Base-by-base conservation (phyloP, 2,888 invertebrate genomes). In the Rhingia campestris region DNA sequence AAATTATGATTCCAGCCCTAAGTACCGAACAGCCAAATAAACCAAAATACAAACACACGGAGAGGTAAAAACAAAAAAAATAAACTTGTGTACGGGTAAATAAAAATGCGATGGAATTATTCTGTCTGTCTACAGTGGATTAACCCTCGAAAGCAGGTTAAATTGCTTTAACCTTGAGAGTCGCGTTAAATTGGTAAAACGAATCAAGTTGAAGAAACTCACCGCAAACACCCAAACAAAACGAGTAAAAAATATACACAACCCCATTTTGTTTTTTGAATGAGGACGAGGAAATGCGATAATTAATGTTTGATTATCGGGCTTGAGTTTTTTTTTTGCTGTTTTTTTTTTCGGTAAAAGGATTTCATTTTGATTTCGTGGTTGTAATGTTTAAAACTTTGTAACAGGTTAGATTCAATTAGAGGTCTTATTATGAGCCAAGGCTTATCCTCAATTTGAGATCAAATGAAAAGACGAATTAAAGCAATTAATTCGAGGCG, bases 251-350 rank as follows among this genome's bases (percentile, higher is more conserved):
- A 14, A 10, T 0, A 12, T 5, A 14, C 45, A 59, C 12, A 32
- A 30, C 43, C 14, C n/a, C 3, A n/a, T 45, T 33, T n/a, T 12
- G 4, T 33, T 9, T 33, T 49, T 49, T 3, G 14, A 35, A 39
- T 41, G 12, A 14, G 22, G n/a, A 30, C 39, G 39, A 58, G 33
- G 49, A 49, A 56, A 49, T 53, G 37, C 6, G 22, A 61, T 79
- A 67, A 82, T 79, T 82, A 82, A 73, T 82, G 72, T 73, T 82
- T 82, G 72, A 67, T 73, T 82, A 76, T 73, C 39, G 61, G 67
- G 61, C 6, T 54, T 63, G 67, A 49, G 32, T 22, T 22, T 22
- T 22, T 22, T 22, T 22, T 22, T 22, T 22, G 22, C 22, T 22
- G 22, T 22, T 22, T 1, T 22, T 22, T 22, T 1, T 22, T 22